Evolutionary conservation across 2,797 vertebrate species (phyloP), one percentile per base, ranked within the genome.

Genomic region (Apodemus agrarius): DNA sequence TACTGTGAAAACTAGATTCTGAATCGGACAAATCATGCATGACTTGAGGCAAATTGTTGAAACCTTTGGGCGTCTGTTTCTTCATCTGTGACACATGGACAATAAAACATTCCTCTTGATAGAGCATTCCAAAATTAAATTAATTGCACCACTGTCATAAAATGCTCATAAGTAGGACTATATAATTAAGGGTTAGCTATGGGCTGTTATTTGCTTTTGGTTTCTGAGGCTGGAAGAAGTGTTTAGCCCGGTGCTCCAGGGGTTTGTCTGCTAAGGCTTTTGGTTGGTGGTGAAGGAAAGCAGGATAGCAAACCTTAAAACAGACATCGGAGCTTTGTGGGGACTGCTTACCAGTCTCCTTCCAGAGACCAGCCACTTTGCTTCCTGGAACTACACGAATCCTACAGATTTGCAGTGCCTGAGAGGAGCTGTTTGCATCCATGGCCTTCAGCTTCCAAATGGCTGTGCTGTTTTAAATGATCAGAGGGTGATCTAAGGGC

Each of bases 401-500:
- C 40, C 57, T 11, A 24, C 80, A 63, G 31, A 46, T 94, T 83
- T 91, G 0, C 74, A 93, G 57, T 34, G 92, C 69, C 6, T n/a
- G 67, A 94, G 10, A 29, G 12, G 59, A 34, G 21, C 82, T 63
- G 14, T 96, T 92, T 69, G 85, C 72, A 49, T 57, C 0, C 0
- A 7, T 72, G 75, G 43, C 8, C 75, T 85, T 82, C 83, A 3
- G 24, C 83, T 94, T 95, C 86, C 85, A 40, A 91, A 80, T 12
- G n/a, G 24, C 54, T 63, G 31, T 31, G 6, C 59, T 12, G 19
- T 84, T 93, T 69, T 76, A 19, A 90, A 92, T 83, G 92, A 76
- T 92, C 63, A 84, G 92, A 93, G 95, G 75, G 89, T 79, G 75
- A 96, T 52, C 40, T 75, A 81, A 95, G 74, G 63, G 84, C 63